These are phyloP conservation scores for Rhinogobius similis DNA, from an alignment of 2,113 vertebrate species.

Conservation along the genomic window DNA sequence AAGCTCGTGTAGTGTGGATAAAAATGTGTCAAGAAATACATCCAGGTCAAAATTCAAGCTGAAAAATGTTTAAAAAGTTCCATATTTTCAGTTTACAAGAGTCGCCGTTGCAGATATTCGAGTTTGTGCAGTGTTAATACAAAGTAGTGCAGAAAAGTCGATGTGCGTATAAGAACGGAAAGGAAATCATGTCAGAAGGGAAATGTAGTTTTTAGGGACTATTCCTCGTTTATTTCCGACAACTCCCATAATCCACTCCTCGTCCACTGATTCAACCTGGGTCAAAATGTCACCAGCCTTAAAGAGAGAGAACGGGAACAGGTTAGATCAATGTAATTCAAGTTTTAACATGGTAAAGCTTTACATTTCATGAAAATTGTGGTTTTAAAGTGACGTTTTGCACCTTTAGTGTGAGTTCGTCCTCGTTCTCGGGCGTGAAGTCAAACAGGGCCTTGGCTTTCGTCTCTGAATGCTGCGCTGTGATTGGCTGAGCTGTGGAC, in stretches of 20 bases:
- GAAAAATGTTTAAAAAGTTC: background rate
- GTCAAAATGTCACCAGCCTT: conserved; percentile 72
- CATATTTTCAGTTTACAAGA: background rate
- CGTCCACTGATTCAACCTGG: conserved; percentile 65
- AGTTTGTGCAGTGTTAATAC: background rate
- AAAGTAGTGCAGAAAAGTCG: background rate
- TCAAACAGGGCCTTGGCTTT: conserved; percentile 86
- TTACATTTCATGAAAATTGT: background rate
- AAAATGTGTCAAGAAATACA: background rate
- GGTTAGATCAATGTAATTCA: background rate
- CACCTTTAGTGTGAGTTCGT: conserved; percentile 92
- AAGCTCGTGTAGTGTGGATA: no score
- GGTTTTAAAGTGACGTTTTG: background rate
- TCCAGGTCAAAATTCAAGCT: background rate
- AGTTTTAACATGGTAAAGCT: background rate
- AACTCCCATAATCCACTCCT: conserved; percentile 73
- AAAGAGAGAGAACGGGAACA: background rate
- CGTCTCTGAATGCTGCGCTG: conserved; percentile 45
- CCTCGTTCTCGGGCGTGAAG: conserved; percentile 86
- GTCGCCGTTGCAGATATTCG: background rate
- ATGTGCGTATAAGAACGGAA: no score
- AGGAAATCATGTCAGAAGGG: conserved; percentile 35
- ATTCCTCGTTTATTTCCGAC: conserved; percentile 67
- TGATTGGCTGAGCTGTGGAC: conserved; percentile 57
- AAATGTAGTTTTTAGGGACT: conserved; percentile 74